Evolutionary conservation across 2,797 vertebrate genomes (phyloP).

Genomic region (Alauda arvensis): DNA sequence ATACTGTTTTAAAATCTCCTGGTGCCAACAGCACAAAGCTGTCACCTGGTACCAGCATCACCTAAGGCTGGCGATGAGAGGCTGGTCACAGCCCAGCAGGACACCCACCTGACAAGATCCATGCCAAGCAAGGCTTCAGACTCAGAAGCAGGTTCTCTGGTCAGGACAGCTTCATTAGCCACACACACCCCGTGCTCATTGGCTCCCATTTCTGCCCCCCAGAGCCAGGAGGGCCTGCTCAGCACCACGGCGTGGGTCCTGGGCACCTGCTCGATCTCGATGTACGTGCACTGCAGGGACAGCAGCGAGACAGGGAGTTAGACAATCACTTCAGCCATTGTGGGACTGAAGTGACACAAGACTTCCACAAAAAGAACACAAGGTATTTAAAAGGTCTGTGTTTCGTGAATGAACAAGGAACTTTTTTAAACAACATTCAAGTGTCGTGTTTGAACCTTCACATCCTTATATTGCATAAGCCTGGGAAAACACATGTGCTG

Average conservation of each 20-base stretch:
- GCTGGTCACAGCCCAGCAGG: neutral
- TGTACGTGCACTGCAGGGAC: constrained; percentile 75
- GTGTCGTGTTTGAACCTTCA: neutral
- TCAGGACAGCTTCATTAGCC: constrained; percentile 68
- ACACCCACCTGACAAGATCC: constrained; percentile 80
- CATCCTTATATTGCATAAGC: neutral
- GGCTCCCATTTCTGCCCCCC: constrained; percentile 83
- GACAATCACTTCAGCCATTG: neutral
- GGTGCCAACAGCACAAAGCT: neutral
- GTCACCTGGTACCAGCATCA: neutral
- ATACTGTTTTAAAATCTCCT: neutral
- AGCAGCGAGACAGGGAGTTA: neutral
- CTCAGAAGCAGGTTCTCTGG: constrained; percentile 71
- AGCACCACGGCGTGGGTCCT: constrained; percentile 76
- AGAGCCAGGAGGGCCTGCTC: constrained; percentile 79
- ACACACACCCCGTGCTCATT: constrained; percentile 80
- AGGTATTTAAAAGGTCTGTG: rapidly evolving
- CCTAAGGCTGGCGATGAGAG: neutral
- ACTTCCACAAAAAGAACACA: neutral
- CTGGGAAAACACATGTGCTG: neutral
- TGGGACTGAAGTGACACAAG: neutral
- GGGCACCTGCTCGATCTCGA: constrained; percentile 71
- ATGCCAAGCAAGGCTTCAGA: constrained; percentile 76
- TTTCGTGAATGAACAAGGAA: neutral
- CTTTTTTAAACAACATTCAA: neutral